Percentiles rank a stretch among this genome's conserved stretches.
Evolutionary conservation across 2,888 invertebrate genomes (phyloP).

Genomic region (Actias luna): DNA sequence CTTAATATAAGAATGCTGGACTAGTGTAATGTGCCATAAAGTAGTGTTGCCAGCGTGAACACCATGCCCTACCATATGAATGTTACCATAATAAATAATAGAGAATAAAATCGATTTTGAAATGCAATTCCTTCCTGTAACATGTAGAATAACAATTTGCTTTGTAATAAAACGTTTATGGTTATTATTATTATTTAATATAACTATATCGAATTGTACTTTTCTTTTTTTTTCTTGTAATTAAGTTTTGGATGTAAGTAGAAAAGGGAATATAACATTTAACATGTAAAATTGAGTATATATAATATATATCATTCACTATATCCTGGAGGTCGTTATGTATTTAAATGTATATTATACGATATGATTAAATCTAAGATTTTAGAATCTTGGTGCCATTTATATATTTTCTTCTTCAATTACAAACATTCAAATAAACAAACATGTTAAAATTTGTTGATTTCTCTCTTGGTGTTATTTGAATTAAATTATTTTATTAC

Average conservation of each 20-base stretch:
- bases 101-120: conserved; percentile 44
- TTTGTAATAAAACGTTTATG: conserved; percentile 65
- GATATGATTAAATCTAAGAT: conserved; percentile 3
- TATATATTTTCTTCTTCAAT: conserved; percentile 4
- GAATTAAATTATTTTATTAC: conserved; percentile 1
- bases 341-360: too few relatives aligned
- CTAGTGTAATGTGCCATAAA: conserved; percentile 76
- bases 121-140: conserved; percentile 61
- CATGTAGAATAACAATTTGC: conserved; percentile 71
- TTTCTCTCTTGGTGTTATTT: background rate
- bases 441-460: background rate
- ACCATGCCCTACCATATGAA: conserved; percentile 69
- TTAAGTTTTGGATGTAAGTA: conserved; percentile 73
- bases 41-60: conserved; percentile 74
- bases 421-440: background rate
- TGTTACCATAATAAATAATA: conserved; percentile 68
- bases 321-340: conserved; percentile 39
- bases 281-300: conserved; percentile 44
- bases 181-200: conserved; percentile 57
- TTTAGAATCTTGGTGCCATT: background rate
- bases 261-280: conserved; percentile 60
- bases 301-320: conserved; percentile 44
- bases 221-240: conserved; percentile 47
- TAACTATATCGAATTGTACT: conserved; percentile 47
- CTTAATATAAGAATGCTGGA: conserved; percentile 73